These are phyloP conservation scores for Coenonympha glycerion DNA, from an alignment of 2,888 invertebrate species.

Conservation along the genomic window DNA sequence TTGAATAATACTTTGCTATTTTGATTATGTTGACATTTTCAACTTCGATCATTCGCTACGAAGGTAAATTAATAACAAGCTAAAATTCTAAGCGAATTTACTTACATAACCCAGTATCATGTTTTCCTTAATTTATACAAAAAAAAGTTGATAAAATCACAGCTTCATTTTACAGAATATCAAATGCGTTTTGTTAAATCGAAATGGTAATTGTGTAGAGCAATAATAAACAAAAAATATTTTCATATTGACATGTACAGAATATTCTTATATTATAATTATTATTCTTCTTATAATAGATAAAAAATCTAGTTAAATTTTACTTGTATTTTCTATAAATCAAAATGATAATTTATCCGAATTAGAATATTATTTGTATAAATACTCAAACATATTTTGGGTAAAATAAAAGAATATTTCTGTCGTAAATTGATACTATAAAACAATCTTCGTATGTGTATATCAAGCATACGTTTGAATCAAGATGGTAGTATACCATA, in stretches of 20 bases:
- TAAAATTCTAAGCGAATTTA: too few species aligned
- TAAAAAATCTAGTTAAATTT: slow-evolving; percentile 10
- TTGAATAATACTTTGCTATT: too few species aligned
- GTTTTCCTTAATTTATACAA: too few species aligned
- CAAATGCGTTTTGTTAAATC: too few species aligned
- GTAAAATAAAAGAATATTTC: too few species aligned
- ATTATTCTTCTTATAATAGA: slow-evolving; percentile 12
- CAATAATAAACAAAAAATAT: not conserved
- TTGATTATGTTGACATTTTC: too few species aligned
- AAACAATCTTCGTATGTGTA: slow-evolving; percentile 11
- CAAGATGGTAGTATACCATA: not conserved
- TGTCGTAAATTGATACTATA: slow-evolving; percentile 13
- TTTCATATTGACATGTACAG: slow-evolving; percentile 11
- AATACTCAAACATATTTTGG: slow-evolving; percentile 14
- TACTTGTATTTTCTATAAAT: slow-evolving; percentile 11
- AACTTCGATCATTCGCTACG: too few species aligned
- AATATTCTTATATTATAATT: slow-evolving; percentile 6
- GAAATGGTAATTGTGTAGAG: too few species aligned
- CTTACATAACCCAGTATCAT: too few species aligned
- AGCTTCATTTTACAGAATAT: too few species aligned
- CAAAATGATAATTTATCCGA: slow-evolving; percentile 10
- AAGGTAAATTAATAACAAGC: too few species aligned
- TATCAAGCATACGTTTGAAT: slow-evolving; percentile 15
- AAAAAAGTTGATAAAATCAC: too few species aligned
- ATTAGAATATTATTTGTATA: slow-evolving; percentile 15